phyloP scores from a whole-genome alignment of 2,797 vertebrate species.

The Sebastes cheni region DNA sequence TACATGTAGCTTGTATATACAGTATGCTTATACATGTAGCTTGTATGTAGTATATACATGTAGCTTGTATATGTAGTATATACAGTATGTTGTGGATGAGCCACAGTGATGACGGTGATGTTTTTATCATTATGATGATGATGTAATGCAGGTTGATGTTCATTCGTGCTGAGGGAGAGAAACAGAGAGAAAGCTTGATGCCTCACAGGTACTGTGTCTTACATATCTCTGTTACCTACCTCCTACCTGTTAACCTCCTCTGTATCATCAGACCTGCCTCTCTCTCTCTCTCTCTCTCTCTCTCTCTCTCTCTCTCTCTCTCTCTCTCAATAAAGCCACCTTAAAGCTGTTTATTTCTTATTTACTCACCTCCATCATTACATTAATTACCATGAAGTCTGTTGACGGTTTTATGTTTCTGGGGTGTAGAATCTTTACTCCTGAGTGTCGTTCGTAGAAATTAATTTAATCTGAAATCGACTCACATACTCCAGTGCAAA shows the following conservation, averaged over 20 bases:
- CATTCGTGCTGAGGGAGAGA: slow-evolving; percentile 89
- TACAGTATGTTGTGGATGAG: slow-evolving; percentile 2
- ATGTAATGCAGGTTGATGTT: slow-evolving; percentile 94
- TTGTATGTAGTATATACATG: too few relatives aligned
- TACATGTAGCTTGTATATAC: too few relatives aligned
- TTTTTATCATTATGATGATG: slow-evolving; percentile 86
- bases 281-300: background rate
- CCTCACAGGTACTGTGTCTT: slow-evolving; percentile 68
- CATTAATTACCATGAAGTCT: background rate
- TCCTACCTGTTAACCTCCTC: background rate
- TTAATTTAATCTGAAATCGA: background rate
- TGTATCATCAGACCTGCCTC: slow-evolving; percentile 29
- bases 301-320: too few relatives aligned
- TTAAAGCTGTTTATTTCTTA: slow-evolving; percentile 38
- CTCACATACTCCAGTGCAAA: background rate
- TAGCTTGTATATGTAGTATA: too few relatives aligned
- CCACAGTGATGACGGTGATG: slow-evolving; percentile 34
- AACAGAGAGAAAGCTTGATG: slow-evolving; percentile 59
- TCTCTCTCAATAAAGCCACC: slow-evolving; percentile 40
- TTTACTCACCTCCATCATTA: slow-evolving; percentile 19
- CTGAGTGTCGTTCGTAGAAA: background rate
- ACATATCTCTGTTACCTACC: slow-evolving; percentile 34
- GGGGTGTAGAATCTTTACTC: background rate
- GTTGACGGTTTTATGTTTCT: background rate
- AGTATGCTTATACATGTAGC: too few relatives aligned